Conservation (phyloP, 1,140 invertebrate genomes). For the Drosophila subpulchrella region DNA sequence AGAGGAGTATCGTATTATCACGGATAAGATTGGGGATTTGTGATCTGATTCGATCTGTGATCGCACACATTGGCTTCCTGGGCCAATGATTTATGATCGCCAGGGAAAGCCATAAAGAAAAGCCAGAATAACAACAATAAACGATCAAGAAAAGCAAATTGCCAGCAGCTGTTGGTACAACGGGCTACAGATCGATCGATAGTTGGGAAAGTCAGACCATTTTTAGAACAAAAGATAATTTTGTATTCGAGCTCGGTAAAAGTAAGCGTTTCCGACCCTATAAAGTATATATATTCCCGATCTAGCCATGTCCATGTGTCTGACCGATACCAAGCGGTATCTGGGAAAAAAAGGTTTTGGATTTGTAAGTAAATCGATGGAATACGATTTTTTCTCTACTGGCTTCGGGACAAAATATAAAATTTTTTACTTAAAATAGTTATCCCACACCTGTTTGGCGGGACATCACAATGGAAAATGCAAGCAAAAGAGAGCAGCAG, state of each 20-base stretch:
- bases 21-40: slow-evolving; percentile 18
- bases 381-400: no score
- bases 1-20: slow-evolving; percentile 26
- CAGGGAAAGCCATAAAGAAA: slow-evolving; percentile 35
- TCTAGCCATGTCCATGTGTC: no score
- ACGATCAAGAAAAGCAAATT: slow-evolving; percentile 30
- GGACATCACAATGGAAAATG: slow-evolving; percentile 4
- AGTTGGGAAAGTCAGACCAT: slow-evolving; percentile 1
- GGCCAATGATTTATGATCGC: slow-evolving; percentile 38
- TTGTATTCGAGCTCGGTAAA: no score
- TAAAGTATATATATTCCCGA: no score
- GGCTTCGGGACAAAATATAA: no score
- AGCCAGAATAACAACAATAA: slow-evolving; percentile 45
- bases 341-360: no score
- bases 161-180: slow-evolving; percentile 49
- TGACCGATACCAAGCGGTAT: no score
- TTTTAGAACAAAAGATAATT: no score
- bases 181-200: slow-evolving; percentile 12
- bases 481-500: slow-evolving; percentile 31
- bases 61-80: slow-evolving; percentile 23
- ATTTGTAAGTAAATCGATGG: no score
- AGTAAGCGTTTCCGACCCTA: no score
- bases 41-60: slow-evolving; percentile 18
- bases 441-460: no score
- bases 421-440: no score